Evolutionary conservation across 2,888 invertebrate species (phyloP), one percentile per base, ranked within the genome.

Genomic region (Lasioglossum figueresi): DNA sequence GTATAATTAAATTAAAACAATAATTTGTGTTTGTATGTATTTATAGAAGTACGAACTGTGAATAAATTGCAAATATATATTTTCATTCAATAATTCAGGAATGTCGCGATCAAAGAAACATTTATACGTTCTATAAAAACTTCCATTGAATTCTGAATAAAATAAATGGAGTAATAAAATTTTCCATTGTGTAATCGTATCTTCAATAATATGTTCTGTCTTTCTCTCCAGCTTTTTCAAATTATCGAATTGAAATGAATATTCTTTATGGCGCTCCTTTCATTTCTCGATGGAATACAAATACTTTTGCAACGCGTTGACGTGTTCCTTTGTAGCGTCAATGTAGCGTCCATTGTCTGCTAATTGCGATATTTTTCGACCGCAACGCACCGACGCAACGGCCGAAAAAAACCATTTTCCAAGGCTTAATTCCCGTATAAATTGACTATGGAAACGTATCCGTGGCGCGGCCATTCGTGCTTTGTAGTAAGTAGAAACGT

Each of bases 401-500:
- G 10, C 4, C 43, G 10, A 66, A 66, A 34, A 66, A 19, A 19
- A 34, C 6, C 16, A 19, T 66, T 66, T 66, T 6, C 19, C 19
- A 8, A 34, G 31, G 19, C 34, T 34, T 66, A 16, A 34, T 8
- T 34, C 8, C 5, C 19, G 66, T 8, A 66, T 8, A 34, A 34
- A 66, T 66, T 66, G 8, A 34, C 34, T 34, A 66, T 66, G 6
- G 34, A 66, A 66, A 66, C 34, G 31, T 16, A 34, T 34, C 31
- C 19, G 66, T 31, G 16, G 34, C 66, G 14, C 31, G 34, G 6
- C 19, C 4, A 16, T 66, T 66, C 19, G 8, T 19, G 27, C 59
- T 27, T 59, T 59, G 27, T 59, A 59, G 59, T 66, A 66, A 66
- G 66, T 66, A 66, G 66, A 66, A 66, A 66, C 66, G 34, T 8